A percentile compares a stretch with the other conserved stretches of the same genome.
Evolutionary conservation across 2,888 invertebrate species (phyloP).

Genomic region (Macaria notata): DNA sequence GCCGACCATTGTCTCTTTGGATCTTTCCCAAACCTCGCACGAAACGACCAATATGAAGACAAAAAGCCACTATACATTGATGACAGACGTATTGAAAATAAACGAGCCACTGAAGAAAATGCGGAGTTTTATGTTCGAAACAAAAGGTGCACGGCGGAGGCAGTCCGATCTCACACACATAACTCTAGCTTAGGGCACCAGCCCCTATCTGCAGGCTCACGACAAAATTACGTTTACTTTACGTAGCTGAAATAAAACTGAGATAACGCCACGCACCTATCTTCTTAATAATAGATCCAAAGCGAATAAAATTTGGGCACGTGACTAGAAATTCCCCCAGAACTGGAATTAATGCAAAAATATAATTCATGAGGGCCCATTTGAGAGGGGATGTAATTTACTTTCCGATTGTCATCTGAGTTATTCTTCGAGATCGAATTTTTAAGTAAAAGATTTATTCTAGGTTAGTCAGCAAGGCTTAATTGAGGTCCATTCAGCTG

Average conservation of each 20-base stretch:
- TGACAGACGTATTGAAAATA: conserved; percentile 48
- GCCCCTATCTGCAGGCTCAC: conserved; percentile 16
- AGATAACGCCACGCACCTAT: conserved; percentile 33
- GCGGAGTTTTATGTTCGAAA: conserved; percentile 32
- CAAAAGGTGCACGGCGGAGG: conserved; percentile 22
- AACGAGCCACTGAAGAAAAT: conserved; percentile 40
- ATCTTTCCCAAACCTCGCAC: conserved; percentile 57
- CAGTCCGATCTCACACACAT: conserved; percentile 11
- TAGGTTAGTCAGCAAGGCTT: conserved; percentile 54
- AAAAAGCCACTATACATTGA: conserved; percentile 58
- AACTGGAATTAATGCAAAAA: conserved; percentile 50
- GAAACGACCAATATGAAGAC: conserved; percentile 50
- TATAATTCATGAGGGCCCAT: conserved; percentile 51
- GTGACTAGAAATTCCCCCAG: conserved; percentile 49
- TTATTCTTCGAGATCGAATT: conserved; percentile 53
- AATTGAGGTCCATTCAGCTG: conserved; percentile 70
- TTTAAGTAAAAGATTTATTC: conserved; percentile 55
- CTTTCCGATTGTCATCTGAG: conserved; percentile 57
- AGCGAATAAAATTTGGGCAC: conserved; percentile 44
- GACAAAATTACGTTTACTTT: conserved; percentile 24
- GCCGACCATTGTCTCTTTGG: conserved; percentile 64
- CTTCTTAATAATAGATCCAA: conserved; percentile 25
- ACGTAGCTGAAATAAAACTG: conserved; percentile 25
- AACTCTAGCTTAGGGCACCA: conserved; percentile 19
- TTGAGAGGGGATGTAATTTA: conserved; percentile 55